Evolutionary conservation across 2,113 vertebrate genomes (phyloP).

Genomic region (Formicarius rufipectus): DNA sequence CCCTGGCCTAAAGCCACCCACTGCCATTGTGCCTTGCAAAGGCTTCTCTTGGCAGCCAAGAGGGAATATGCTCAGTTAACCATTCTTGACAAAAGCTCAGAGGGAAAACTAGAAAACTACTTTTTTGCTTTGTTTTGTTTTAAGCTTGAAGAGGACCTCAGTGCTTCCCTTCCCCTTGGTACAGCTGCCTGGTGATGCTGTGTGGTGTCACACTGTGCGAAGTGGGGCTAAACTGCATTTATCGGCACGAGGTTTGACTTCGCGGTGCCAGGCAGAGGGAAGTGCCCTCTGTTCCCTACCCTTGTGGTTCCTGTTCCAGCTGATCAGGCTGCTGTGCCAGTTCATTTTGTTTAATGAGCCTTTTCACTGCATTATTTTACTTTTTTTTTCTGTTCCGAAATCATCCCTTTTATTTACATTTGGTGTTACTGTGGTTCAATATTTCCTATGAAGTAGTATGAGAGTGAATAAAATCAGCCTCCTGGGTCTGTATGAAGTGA

Average conservation of each 20-base stretch:
- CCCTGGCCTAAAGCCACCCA: background rate
- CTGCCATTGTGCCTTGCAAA: background rate
- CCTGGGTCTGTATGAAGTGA: background rate
- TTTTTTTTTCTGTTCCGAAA: background rate
- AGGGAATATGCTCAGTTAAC: background rate
- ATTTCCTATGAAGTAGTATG: background rate
- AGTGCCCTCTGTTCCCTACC: background rate
- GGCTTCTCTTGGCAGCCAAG: background rate
- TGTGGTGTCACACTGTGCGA: background rate
- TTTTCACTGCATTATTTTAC: background rate
- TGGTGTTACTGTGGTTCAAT: background rate
- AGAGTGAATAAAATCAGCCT: background rate
- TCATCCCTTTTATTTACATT: background rate
- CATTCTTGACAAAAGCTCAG: background rate
- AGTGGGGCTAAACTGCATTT: background rate
- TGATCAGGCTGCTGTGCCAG: background rate
- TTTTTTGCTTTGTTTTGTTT: too few relatives aligned
- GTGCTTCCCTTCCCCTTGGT: rapidly evolving
- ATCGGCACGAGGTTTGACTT: rapidly evolving
- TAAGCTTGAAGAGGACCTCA: background rate
- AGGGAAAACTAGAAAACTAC: background rate
- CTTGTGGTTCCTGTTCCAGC: background rate
- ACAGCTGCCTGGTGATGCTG: background rate
- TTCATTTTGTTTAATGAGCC: background rate
- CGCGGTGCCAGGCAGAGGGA: rapidly evolving